A percentile compares a stretch with the other conserved stretches of the same genome.
phyloP scores from a whole-genome alignment of 2,888 invertebrate species.

The Plutella xylostella region DNA sequence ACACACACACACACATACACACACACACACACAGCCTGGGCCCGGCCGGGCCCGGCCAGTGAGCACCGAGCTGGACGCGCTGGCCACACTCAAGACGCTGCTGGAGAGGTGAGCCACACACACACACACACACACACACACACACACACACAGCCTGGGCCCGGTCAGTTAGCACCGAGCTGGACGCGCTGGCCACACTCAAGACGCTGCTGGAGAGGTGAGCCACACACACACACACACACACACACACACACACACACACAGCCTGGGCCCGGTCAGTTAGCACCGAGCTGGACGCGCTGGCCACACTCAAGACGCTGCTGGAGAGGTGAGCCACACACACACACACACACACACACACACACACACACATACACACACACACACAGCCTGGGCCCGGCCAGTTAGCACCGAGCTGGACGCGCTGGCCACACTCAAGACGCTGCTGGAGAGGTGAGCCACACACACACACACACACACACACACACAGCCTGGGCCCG shows the following conservation, averaged over 20 bases:
- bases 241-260: no score
- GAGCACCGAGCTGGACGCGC: constrained; percentile 75
- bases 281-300: constrained; percentile 75
- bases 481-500: no score
- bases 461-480: no score
- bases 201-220: constrained; percentile 76
- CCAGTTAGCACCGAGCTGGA: constrained; percentile 76
- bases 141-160: no score
- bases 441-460: constrained; percentile 74
- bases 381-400: no score
- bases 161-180: constrained; percentile 74
- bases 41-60: constrained; percentile 75
- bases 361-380: no score
- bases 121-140: no score
- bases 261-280: constrained; percentile 78
- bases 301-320: constrained; percentile 74
- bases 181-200: constrained; percentile 74
- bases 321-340: constrained; percentile 77
- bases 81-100: constrained; percentile 74
- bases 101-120: constrained; percentile 77
- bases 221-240: no score
- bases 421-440: constrained; percentile 75
- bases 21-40: no score
- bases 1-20: no score
- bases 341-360: no score